Conservation (phyloP, 2,888 invertebrate species). For the Odontocerum albicorne region DNA sequence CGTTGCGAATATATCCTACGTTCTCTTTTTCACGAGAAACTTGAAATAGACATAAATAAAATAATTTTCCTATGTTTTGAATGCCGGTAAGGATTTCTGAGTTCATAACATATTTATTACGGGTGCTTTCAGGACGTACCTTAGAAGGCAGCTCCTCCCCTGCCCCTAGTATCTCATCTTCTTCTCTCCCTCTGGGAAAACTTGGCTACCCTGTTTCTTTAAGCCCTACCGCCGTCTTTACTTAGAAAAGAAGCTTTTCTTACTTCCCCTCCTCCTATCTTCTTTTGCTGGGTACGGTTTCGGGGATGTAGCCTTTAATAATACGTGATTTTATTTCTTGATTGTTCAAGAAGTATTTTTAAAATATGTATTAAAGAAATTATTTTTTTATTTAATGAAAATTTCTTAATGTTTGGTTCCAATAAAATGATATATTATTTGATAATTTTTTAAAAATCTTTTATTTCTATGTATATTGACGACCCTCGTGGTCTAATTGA, state of each 20-base stretch:
- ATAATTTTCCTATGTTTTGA: too few relatives aligned
- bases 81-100: not conserved
- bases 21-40: too few relatives aligned
- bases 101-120: conserved; percentile 5
- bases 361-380: too few relatives aligned
- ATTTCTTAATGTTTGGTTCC: too few relatives aligned
- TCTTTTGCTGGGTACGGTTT: conserved; percentile 31
- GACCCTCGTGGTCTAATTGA: too few relatives aligned
- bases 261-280: conserved; percentile 15
- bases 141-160: not conserved
- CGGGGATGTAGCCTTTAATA: not conserved
- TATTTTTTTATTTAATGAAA: too few relatives aligned
- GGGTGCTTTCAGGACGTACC: not conserved
- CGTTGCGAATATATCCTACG: too few relatives aligned
- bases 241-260: conserved; percentile 32
- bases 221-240: conserved; percentile 19
- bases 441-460: too few relatives aligned
- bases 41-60: too few relatives aligned
- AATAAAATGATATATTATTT: too few relatives aligned
- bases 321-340: conserved; percentile 1
- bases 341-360: too few relatives aligned
- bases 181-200: conserved; percentile 9
- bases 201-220: conserved; percentile 14
- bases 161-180: not conserved
- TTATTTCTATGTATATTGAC: too few relatives aligned